Percentiles rank a stretch among this genome's conserved stretches.
phyloP scores from a whole-genome alignment of 2,113 vertebrate genomes.

The Clinocottus analis region DNA sequence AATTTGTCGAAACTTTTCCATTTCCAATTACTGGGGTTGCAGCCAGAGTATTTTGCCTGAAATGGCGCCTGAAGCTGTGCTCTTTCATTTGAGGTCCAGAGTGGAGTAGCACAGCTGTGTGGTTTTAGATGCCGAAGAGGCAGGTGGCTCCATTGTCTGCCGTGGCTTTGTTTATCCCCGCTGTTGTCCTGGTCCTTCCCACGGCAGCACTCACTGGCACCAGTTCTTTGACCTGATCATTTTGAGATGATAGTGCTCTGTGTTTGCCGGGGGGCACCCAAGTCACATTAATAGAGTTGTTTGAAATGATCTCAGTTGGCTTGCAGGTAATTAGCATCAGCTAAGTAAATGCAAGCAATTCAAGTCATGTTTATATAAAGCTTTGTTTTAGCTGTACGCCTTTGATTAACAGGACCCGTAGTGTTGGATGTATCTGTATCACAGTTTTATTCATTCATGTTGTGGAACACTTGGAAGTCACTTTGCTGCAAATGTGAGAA shows the following conservation, averaged over 20 bases:
- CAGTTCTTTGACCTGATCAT: constrained; percentile 30
- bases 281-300: constrained; percentile 38
- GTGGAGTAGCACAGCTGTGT: constrained; percentile 30
- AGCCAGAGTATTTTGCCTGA: constrained; percentile 24
- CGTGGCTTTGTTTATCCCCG: constrained; percentile 42
- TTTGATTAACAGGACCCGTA: neutral
- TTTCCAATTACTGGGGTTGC: constrained; percentile 3
- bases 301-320: constrained; percentile 8
- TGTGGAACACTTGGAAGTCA: constrained; percentile 28
- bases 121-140: constrained; percentile 35
- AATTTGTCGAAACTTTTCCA: constrained; percentile 16
- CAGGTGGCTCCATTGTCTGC: constrained; percentile 67
- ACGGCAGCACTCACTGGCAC: constrained; percentile 29
- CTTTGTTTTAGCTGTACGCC: neutral
- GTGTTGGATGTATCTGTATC: neutral
- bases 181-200: constrained; percentile 28
- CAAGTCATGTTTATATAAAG: neutral
- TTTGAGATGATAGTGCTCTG: constrained; percentile 32
- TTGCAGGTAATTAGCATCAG: constrained; percentile 14
- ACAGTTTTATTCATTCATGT: neutral
- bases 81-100: constrained; percentile 35
- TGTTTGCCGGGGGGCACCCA: constrained; percentile 15
- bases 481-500: constrained; percentile 22
- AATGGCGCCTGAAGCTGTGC: constrained; percentile 28
- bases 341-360: constrained; percentile 24